Evolutionary conservation across 2,888 invertebrate genomes (phyloP).

Genomic region (Leucania comma): DNA sequence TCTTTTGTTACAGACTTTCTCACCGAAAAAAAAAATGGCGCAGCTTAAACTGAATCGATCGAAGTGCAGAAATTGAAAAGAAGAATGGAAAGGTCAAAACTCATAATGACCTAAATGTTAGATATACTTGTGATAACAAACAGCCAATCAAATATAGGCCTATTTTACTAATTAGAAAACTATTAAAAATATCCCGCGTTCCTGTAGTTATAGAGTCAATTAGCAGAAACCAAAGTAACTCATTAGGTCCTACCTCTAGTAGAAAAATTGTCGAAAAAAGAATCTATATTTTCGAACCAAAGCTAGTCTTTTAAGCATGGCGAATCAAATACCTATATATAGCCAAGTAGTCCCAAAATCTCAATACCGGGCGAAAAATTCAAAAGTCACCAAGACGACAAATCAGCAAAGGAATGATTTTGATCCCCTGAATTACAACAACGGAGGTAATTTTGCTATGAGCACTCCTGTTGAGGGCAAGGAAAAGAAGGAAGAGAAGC

Average conservation of each 20-base stretch:
- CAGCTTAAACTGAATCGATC: slow-evolving; percentile 31
- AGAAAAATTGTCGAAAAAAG: slow-evolving; percentile 51
- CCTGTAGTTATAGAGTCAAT: slow-evolving; percentile 86
- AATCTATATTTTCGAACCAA: slow-evolving; percentile 80
- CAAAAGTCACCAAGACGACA: slow-evolving; percentile 69
- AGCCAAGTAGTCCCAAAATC: slow-evolving; percentile 89
- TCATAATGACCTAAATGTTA: slow-evolving; percentile 58
- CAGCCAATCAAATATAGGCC: slow-evolving; percentile 67
- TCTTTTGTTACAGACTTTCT: slow-evolving; percentile 67
- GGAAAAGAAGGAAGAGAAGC: slow-evolving; percentile 77
- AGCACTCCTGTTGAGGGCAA: slow-evolving; percentile 71
- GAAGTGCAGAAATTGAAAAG: slow-evolving; percentile 32
- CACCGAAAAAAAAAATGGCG: slow-evolving; percentile 54
- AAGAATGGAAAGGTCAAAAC: slow-evolving; percentile 30
- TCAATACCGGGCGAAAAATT: slow-evolving; percentile 79
- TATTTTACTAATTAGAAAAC: slow-evolving; percentile 70
- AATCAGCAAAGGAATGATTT: slow-evolving; percentile 88
- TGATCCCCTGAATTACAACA: slow-evolving; percentile 92
- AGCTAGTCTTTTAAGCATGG: slow-evolving; percentile 85
- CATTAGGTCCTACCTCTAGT: slow-evolving; percentile 58
- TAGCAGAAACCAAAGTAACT: slow-evolving; percentile 83
- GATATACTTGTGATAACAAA: slow-evolving; percentile 71
- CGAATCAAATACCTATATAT: slow-evolving; percentile 88
- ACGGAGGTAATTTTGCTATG: slow-evolving; percentile 85
- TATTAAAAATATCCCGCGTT: slow-evolving; percentile 71